Conservation (phyloP, 1,140 invertebrate genomes). For the Pachyrhynchus sulphureomaculatus region DNA sequence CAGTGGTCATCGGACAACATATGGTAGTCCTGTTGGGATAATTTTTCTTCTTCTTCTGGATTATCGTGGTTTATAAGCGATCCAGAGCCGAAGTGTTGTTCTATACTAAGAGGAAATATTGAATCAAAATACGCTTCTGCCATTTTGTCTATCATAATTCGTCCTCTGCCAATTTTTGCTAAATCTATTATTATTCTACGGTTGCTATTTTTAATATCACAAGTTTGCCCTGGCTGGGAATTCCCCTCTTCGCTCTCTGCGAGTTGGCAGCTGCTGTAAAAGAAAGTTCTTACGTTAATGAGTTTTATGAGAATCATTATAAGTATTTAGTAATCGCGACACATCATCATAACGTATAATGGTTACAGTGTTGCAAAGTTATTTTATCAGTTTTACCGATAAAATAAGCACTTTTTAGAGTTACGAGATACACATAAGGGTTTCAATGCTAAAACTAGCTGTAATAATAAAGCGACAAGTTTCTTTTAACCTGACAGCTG, state of each 20-base stretch:
- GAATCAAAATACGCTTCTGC: conserved; percentile 23
- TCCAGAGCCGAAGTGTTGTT: not conserved
- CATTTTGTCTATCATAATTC: conserved; percentile 16
- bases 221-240: conserved; percentile 46
- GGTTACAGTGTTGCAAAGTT: too few species aligned
- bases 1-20: conserved; percentile 44
- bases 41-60: not conserved
- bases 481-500: too few species aligned
- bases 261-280: conserved; percentile 47
- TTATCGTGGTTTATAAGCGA: not conserved
- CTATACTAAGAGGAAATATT: conserved; percentile 8
- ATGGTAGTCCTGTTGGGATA: not conserved
- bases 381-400: too few species aligned
- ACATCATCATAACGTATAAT: too few species aligned
- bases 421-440: too few species aligned
- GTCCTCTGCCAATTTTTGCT: not conserved
- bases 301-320: too few species aligned
- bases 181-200: conserved; percentile 13
- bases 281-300: conserved; percentile 23
- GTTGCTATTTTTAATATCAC: conserved; percentile 48
- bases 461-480: too few species aligned
- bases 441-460: too few species aligned
- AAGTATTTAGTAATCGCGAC: too few species aligned
- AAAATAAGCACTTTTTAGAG: too few species aligned
- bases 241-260: conserved; percentile 38